Evolutionary conservation across 2,888 invertebrate genomes (phyloP).

Genomic region (Alcis repandata): DNA sequence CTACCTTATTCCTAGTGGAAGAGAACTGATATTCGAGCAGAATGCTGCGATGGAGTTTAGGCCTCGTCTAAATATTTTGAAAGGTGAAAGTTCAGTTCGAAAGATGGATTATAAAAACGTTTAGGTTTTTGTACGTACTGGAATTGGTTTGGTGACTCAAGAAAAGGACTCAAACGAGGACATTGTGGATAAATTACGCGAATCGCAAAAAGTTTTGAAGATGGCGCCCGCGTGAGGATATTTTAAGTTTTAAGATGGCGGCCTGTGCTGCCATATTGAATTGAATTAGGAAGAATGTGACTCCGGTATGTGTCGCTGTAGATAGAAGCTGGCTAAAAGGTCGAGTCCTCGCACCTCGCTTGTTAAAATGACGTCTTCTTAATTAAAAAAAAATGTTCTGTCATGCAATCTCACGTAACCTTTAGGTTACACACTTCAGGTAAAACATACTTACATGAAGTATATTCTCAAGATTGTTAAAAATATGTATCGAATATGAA

Average conservation of each 20-base stretch:
- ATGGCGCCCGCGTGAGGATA: too few species aligned
- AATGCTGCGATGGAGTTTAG: not conserved
- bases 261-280: slow-evolving; percentile 1
- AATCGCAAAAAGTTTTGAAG: not conserved
- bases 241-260: slow-evolving; percentile 4
- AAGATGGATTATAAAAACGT: not conserved
- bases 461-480: too few species aligned
- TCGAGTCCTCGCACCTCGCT: slow-evolving; percentile 44
- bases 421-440: too few species aligned
- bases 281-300: slow-evolving; percentile 24
- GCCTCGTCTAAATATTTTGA: not conserved
- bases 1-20: slow-evolving; percentile 18
- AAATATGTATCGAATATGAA: too few species aligned
- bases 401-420: too few species aligned
- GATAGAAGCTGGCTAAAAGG: slow-evolving; percentile 35
- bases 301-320: slow-evolving; percentile 24
- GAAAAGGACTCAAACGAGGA: not conserved
- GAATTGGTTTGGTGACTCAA: slow-evolving; percentile 10
- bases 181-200: not conserved
- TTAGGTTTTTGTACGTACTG: slow-evolving; percentile 7
- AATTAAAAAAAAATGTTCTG: too few species aligned
- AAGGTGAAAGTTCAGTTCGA: not conserved
- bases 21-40: slow-evolving; percentile 6
- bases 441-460: too few species aligned
- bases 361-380: not conserved